These are phyloP conservation scores for Rhogogaster chlorosoma DNA, from an alignment of 2,888 invertebrate species.

Conservation along the genomic window DNA sequence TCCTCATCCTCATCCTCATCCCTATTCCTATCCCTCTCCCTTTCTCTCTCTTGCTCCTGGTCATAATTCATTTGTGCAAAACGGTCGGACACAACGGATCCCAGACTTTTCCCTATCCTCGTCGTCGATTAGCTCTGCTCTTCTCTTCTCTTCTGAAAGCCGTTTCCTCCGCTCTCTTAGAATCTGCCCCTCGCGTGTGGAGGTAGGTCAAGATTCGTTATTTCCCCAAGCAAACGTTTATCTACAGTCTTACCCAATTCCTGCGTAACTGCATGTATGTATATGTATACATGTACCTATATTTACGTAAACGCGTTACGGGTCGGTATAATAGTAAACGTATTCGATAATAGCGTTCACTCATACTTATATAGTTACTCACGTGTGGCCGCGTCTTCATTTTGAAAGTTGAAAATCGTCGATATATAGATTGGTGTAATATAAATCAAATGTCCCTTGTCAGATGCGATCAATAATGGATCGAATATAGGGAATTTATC, in stretches of 20 bases:
- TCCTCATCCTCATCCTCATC: conserved; percentile 57
- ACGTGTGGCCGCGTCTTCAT: not conserved
- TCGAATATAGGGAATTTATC: conserved; percentile 24
- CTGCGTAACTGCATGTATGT: not conserved
- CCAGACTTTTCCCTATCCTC: not conserved
- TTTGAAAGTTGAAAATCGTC: not conserved
- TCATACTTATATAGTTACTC: not conserved
- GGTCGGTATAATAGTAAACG: not conserved
- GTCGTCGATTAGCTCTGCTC: conserved; percentile 27
- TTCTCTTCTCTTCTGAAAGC: not conserved
- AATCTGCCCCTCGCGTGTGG: conserved; percentile 36
- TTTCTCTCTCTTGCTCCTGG: conserved; percentile 50
- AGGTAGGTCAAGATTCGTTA: conserved; percentile 21
- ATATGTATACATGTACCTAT: not conserved
- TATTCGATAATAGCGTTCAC: not conserved
- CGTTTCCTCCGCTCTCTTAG: conserved; percentile 4
- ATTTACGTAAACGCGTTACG: not conserved
- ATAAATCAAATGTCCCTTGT: conserved; percentile 44
- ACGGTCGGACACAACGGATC: conserved; percentile 17
- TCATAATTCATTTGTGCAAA: conserved; percentile 55
- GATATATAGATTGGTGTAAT: conserved; percentile 22
- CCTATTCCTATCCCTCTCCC: not conserved
- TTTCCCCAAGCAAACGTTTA: too few species aligned
- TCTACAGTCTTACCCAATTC: not conserved
- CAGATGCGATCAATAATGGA: conserved; percentile 47